Evolutionary conservation across 2,888 invertebrate species (phyloP).

Genomic region (Lucinisca nassula): DNA sequence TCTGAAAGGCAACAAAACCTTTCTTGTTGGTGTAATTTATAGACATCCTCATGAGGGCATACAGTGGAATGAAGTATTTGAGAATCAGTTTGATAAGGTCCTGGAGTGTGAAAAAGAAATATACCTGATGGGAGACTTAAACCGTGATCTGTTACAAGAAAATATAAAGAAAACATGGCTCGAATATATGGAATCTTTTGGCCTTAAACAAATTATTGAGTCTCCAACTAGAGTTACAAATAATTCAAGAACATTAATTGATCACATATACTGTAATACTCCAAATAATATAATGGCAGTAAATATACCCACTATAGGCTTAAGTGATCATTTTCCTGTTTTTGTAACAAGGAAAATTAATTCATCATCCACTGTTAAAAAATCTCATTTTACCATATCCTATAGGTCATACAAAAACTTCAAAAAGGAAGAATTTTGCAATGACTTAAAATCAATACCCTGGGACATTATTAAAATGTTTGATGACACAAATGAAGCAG

Average conservation of each 20-base stretch:
- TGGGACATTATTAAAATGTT: no score
- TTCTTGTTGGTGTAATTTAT: neutral
- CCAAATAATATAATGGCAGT: no score
- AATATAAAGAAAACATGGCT: neutral
- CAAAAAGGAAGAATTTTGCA: neutral
- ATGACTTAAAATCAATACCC: neutral
- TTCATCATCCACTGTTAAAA: no score
- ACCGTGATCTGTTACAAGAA: no score
- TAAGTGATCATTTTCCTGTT: conserved; percentile 6
- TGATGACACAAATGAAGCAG: no score
- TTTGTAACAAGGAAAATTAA: no score
- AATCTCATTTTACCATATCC: no score
- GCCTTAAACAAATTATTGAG: neutral
- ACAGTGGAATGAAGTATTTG: conserved; percentile 1
- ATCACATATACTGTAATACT: no score
- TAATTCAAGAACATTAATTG: no score
- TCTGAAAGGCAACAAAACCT: neutral
- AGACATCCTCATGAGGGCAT: neutral
- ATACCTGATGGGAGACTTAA: no score
- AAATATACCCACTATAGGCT: no score
- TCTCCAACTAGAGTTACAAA: neutral
- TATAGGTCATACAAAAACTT: neutral
- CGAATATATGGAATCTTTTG: neutral
- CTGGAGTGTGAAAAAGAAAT: no score
- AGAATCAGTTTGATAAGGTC: neutral